phyloP scores from a whole-genome alignment of 2,888 invertebrate species.

The Halocaridina rubra region DNA sequence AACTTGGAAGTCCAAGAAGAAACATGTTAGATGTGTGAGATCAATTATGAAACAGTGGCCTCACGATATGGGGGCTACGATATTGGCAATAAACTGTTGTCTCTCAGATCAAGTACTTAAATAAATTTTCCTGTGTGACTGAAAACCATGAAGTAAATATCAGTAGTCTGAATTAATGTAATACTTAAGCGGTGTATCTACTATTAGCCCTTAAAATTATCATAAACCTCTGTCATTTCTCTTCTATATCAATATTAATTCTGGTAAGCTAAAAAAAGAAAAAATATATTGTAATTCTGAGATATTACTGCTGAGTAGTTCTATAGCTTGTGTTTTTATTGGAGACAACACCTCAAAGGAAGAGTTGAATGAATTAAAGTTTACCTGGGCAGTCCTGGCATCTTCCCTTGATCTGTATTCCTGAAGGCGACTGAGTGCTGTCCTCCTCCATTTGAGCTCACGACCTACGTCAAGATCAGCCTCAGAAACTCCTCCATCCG shows the following conservation, averaged over 20 bases:
- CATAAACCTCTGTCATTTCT: neutral
- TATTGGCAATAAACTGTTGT: no score
- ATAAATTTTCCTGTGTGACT: no score
- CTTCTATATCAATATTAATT: neutral
- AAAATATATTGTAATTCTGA: no score
- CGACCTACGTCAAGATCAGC: conserved; percentile 22
- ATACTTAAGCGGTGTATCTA: no score
- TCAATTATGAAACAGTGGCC: no score
- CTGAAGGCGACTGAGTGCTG: conserved; percentile 26
- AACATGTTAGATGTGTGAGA: no score
- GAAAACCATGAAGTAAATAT: no score
- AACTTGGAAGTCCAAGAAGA: neutral
- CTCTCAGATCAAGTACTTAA: no score
- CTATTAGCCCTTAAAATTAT: neutral
- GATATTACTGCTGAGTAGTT: neutral
- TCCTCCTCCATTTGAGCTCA: conserved; percentile 18
- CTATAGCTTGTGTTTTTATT: neutral
- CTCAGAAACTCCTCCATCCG: conserved; percentile 16
- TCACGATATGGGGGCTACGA: no score
- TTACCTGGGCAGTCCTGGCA: conserved; percentile 13
- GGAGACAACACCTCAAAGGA: neutral
- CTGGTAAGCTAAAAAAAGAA: neutral
- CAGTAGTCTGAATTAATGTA: no score
- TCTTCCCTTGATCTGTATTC: conserved; percentile 9
- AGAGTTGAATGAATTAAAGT: neutral